Base-by-base conservation (phyloP, 1,140 invertebrate genomes). In the Sitobion miscanthi region DNA sequence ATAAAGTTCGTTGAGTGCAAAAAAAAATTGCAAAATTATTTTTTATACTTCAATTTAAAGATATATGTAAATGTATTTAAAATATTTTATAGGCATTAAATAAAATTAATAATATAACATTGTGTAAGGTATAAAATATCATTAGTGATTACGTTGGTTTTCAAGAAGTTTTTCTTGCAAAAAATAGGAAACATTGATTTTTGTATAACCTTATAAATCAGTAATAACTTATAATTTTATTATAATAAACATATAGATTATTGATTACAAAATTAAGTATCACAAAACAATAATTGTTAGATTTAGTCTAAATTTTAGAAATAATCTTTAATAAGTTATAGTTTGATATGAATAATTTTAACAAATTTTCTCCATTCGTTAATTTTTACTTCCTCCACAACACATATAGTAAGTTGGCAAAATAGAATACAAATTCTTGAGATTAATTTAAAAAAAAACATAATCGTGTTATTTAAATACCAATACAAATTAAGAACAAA, bases 181-280 rank as follows among this genome's bases (percentile, higher is more conserved):
- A 30, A 11, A 86, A 86, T 25, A 45, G 85, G 85, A 86, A 83
- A 38, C n/a, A 83, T 83, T 83, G 35, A 38, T 83, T 83, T 83
- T 83, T 38, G 35, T 83, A 23, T 8, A 38, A 83, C 35, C 77
- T 83, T 38, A 49, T 4, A 49, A 49, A 42, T 42, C 0, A 49
- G 42, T 49, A 49, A 87, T 35, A 87, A 87, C 11, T 52, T 87
- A 87, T n/a, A 49, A 47, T 30, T n/a, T 9, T 20, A 14, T 47
- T 14, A 86, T 5, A 35, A 57, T 77, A 77, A 77, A 17, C 21
- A 57, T 25, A 57, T 57, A 57, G 7, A 57, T 57, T 45, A 25
- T 54, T 57, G 25, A 57, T 57, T 89, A 89, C 35, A 89, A 54
- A 57, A 89, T 89, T 57, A 89, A 57, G 9, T 89, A 89, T 89